Percentiles rank a stretch among this genome's conserved stretches.
Evolutionary conservation across 2,888 invertebrate genomes (phyloP).

Genomic region (Polylopha cassiicola): DNA sequence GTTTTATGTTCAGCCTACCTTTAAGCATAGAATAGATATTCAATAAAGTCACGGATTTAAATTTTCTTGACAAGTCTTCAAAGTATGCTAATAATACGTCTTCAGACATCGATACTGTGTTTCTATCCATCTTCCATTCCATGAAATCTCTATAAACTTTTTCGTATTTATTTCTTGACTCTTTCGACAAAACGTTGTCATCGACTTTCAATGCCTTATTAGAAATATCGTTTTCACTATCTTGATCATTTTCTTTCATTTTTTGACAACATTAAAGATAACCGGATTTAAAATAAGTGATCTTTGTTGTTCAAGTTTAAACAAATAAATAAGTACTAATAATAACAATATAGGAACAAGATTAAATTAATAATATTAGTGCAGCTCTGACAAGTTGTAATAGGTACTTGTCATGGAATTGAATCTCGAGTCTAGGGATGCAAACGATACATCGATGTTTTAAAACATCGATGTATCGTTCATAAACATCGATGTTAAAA

Average conservation of each 20-base stretch:
- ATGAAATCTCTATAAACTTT: slow-evolving; percentile 8
- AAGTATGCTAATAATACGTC: slow-evolving; percentile 17
- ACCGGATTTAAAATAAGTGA: too few relatives aligned
- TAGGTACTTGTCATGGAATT: too few relatives aligned
- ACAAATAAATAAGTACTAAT: too few relatives aligned
- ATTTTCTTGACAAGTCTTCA: slow-evolving; percentile 10
- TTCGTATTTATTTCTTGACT: slow-evolving; percentile 8
- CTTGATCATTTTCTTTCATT: background rate
- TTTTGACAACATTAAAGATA: too few relatives aligned
- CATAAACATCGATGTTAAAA: too few relatives aligned
- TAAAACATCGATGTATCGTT: too few relatives aligned
- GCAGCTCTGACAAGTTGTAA: too few relatives aligned
- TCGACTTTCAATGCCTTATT: background rate
- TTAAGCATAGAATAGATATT: slow-evolving; percentile 21
- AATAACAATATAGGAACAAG: too few relatives aligned
- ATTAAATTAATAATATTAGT: too few relatives aligned
- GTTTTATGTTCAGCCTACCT: slow-evolving; percentile 12
- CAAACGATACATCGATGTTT: too few relatives aligned
- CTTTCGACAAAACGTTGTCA: background rate
- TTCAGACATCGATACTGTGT: slow-evolving; percentile 1
- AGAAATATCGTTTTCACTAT: background rate
- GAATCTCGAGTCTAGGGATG: too few relatives aligned
- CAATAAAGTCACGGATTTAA: slow-evolving; percentile 12
- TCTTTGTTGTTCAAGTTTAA: too few relatives aligned
- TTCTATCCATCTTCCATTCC: slow-evolving; percentile 1